These are phyloP conservation scores for Tyto alba DNA, from an alignment of 2,113 vertebrate genomes.

Conservation along the genomic window DNA sequence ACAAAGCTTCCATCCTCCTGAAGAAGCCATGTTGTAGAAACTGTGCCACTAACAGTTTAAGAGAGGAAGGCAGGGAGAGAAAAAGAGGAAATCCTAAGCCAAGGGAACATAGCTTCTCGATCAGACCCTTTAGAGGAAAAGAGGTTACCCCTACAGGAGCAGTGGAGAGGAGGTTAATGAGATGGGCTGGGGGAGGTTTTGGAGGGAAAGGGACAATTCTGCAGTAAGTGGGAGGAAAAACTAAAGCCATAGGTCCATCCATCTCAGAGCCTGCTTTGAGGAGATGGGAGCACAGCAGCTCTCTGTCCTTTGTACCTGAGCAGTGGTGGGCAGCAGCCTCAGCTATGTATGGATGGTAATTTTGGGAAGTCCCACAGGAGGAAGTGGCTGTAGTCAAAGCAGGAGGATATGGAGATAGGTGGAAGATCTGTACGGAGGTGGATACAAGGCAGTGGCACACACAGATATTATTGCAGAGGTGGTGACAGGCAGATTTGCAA, in stretches of 20 bases:
- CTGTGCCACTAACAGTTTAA: background rate
- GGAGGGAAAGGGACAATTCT: background rate
- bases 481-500: conserved; percentile 63
- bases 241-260: background rate
- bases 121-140: background rate
- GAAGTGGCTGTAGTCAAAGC: background rate
- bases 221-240: background rate
- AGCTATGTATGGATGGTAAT: background rate
- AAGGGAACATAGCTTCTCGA: background rate
- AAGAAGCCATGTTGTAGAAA: background rate
- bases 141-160: background rate
- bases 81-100: background rate
- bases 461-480: conserved; percentile 39
- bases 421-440: background rate
- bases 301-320: background rate
- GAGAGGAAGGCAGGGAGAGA: background rate
- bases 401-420: background rate
- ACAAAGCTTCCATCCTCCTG: background rate
- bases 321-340: background rate
- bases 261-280: background rate
- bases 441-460: conserved; percentile 14
- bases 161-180: background rate
- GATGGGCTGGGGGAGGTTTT: background rate
- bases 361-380: background rate
- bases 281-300: background rate